phyloP scores from a whole-genome alignment of 1,140 invertebrate genomes.

The Manduca sexta region DNA sequence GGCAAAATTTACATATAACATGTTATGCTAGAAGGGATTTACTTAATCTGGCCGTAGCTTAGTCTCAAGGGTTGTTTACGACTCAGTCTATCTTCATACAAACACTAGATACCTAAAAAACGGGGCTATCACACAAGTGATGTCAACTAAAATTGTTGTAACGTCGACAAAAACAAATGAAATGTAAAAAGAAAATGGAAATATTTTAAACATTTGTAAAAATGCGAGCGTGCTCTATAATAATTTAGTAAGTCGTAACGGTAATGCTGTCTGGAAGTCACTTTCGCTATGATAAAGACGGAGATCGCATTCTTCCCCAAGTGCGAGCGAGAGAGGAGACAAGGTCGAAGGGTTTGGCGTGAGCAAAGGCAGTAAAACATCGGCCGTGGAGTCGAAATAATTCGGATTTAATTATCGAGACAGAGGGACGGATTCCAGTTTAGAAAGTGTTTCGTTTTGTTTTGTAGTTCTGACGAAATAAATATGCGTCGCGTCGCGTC shows the following conservation, averaged over 20 bases:
- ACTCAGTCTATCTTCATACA: too few relatives aligned
- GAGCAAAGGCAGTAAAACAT: constrained; percentile 11
- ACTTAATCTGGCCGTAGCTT: too few relatives aligned
- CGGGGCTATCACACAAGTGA: too few relatives aligned
- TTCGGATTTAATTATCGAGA: constrained; percentile 19
- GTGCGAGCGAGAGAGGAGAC: not conserved
- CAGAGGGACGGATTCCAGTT: constrained; percentile 11
- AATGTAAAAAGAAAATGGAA: constrained; percentile 2
- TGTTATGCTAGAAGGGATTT: too few relatives aligned
- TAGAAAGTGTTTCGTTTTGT: constrained; percentile 14
- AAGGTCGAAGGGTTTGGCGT: constrained; percentile 15
- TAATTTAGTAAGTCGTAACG: constrained; percentile 18
- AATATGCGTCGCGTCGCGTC: too few relatives aligned
- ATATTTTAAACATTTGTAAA: constrained; percentile 3
- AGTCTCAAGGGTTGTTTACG: too few relatives aligned
- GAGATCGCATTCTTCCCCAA: not conserved
- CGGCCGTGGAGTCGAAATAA: constrained; percentile 3
- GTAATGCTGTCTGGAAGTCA: constrained; percentile 18
- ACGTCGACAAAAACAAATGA: not conserved
- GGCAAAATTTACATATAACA: too few relatives aligned
- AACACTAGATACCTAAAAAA: too few relatives aligned
- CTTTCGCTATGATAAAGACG: constrained; percentile 8
- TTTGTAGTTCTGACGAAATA: not conserved
- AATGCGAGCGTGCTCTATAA: constrained; percentile 14
- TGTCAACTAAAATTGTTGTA: too few relatives aligned